These are phyloP conservation scores for Pristionchus mayeri DNA, from an alignment of 2,888 invertebrate species.

Conservation along the genomic window DNA sequence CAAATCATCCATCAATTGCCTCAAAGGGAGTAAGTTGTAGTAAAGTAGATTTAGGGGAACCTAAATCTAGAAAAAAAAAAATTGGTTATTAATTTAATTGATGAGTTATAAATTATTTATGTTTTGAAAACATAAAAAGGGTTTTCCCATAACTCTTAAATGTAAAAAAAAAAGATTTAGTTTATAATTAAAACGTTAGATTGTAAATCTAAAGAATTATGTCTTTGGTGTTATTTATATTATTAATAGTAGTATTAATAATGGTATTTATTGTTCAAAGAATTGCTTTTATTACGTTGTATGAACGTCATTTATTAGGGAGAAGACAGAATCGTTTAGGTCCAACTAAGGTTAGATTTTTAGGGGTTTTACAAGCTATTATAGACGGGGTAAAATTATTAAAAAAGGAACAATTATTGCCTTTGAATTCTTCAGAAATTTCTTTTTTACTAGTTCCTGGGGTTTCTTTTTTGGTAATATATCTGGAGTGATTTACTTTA, in stretches of 20 bases:
- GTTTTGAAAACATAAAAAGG: constrained; percentile 68
- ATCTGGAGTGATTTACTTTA: constrained; percentile 62
- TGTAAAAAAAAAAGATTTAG: constrained; percentile 54
- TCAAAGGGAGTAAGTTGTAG: constrained; percentile 72
- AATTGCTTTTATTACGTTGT: constrained; percentile 70
- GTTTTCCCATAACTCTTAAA: constrained; percentile 63
- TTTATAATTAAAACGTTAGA: constrained; percentile 66
- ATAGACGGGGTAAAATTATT: constrained; percentile 69
- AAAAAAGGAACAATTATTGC: constrained; percentile 64
- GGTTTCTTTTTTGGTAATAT: constrained; percentile 63
- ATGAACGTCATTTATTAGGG: constrained; percentile 66
- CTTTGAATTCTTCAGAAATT: constrained; percentile 60
- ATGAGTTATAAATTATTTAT: too few species aligned
- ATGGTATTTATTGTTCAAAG: constrained; percentile 65
- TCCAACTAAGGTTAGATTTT: constrained; percentile 66
- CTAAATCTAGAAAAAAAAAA: constrained; percentile 65
- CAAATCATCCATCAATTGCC: constrained; percentile 73
- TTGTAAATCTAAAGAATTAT: constrained; percentile 66
- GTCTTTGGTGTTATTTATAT: constrained; percentile 58
- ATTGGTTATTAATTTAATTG: too few species aligned
- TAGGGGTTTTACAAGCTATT: constrained; percentile 67
- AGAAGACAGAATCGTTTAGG: constrained; percentile 68
- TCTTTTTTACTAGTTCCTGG: constrained; percentile 67
- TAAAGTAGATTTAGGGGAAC: constrained; percentile 72
- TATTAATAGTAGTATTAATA: constrained; percentile 58